Base-by-base conservation (phyloP, 2,797 vertebrate species). In the Onychomys leucogaster region DNA sequence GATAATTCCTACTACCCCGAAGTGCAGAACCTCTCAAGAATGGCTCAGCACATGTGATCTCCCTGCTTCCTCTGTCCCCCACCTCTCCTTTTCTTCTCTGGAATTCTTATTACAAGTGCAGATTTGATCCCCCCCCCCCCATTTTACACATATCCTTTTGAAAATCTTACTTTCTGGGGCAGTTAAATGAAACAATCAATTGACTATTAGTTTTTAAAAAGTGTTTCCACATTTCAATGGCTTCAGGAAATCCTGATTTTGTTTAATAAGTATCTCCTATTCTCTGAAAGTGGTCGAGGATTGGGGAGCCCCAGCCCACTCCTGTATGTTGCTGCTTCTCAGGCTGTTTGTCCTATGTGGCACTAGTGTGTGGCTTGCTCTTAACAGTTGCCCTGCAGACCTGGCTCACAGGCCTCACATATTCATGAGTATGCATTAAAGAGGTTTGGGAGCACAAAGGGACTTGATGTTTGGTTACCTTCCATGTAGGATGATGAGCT, bases 151-250 rank as follows among this genome's bases (percentile, higher is more conserved):
- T 32, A 49, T 91, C 13, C 46, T 83, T 89, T 29, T 71, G 67
- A 43, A 87, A 93, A 78, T 63, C 59, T 89, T 83, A 94, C 67
- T 81, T 90, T 76, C 76, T 84, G 14, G 13, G 1, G 92, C 90
- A 81, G 46, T 94, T 87, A 69, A 21, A 34, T 46, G 46, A 89
- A 41, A 7, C 2, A 87, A 63, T 61, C n/a, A 83, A 69, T 75
- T 6, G 21, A 84, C 2, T 91, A 27, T 63, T 94, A 94, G 94
- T 67, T 94, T 97, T n/a, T 34, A 52, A 89, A 89, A 92, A 93
- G 80, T 75, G 32, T 13, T 77, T 84, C 23, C 23, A 87, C 81
- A 6, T 81, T 96, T 27, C 65, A 67, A 59, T 4, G 69, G 5
- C 34, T 92, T 91, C 19, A 29, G 73, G 43, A 71, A 86, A 37